Conservation (phyloP, 2,797 vertebrate species). For the Sebastes kiyomatsui region DNA sequence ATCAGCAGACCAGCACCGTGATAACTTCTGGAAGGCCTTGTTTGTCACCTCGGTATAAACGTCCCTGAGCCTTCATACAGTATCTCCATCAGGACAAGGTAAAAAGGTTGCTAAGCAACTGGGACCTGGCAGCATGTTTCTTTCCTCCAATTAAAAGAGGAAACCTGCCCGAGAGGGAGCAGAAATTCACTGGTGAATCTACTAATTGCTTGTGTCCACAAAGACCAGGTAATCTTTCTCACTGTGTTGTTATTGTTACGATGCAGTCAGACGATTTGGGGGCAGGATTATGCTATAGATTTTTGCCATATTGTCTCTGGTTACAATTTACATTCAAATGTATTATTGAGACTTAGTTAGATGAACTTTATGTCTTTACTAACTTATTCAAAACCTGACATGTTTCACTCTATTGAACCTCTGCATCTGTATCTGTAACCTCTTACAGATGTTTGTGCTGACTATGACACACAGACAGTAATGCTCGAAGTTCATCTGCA, state of each 20-base stretch:
- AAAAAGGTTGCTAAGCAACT: constrained; percentile 83
- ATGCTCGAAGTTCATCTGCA: neutral
- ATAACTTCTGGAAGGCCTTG: constrained; percentile 33
- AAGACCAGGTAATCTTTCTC: constrained; percentile 35
- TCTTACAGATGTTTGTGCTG: neutral
- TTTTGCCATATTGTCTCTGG: neutral
- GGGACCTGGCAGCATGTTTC: constrained; percentile 56
- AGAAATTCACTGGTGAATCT: constrained; percentile 49
- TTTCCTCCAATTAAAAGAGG: constrained; percentile 64
- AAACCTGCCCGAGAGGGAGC: constrained; percentile 44
- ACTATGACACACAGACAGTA: neutral
- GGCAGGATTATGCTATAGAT: neutral
- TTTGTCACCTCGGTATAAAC: constrained; percentile 47
- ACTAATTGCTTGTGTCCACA: constrained; percentile 57
- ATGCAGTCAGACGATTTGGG: neutral
- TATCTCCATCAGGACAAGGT: constrained; percentile 50
- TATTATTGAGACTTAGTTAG: neutral
- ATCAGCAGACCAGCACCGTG: constrained; percentile 6
- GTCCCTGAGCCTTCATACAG: constrained; percentile 38
- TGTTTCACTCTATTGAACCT: neutral
- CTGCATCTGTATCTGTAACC: neutral
- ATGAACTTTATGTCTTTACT: neutral
- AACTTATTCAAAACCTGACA: neutral
- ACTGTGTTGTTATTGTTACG: constrained; percentile 6
- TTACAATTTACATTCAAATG: neutral